These are phyloP conservation scores for Hypsopygia costalis DNA, from an alignment of 2,888 invertebrate genomes.

Conservation along the genomic window DNA sequence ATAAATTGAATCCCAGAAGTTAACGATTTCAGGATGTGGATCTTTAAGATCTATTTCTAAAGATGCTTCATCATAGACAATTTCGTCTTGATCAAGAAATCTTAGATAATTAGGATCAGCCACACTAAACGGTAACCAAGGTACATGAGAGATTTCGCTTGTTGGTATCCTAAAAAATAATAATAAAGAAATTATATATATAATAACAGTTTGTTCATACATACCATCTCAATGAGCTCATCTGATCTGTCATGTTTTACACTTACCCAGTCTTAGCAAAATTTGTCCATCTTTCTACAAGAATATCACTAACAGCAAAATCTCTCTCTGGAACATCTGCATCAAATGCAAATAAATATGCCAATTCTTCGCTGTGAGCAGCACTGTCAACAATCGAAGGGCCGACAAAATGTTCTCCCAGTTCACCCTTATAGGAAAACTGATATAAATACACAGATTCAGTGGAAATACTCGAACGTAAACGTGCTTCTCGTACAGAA, in stretches of 20 bases:
- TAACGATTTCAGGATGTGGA: conserved; percentile 40
- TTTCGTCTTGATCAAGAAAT: conserved; percentile 40
- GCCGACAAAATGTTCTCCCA: conserved; percentile 46
- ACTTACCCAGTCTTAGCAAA: conserved; percentile 63
- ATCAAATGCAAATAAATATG: conserved; percentile 46
- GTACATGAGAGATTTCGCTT: conserved; percentile 38
- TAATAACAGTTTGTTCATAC: too few relatives aligned
- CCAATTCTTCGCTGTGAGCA: conserved; percentile 62
- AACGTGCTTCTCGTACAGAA: conserved; percentile 48
- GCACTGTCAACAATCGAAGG: conserved; percentile 43
- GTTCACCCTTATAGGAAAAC: conserved; percentile 59
- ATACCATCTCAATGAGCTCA: too few relatives aligned
- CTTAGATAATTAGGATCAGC: conserved; percentile 34
- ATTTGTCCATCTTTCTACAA: conserved; percentile 65
- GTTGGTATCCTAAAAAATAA: conserved; percentile 45
- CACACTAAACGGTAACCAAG: conserved; percentile 48
- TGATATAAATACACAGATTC: conserved; percentile 54
- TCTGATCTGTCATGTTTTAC: too few relatives aligned
- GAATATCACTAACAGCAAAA: conserved; percentile 41
- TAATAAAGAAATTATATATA: too few relatives aligned
- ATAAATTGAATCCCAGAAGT: conserved; percentile 60
- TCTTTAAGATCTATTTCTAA: conserved; percentile 38
- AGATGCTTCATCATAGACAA: conserved; percentile 22
- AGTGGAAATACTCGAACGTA: conserved; percentile 31
- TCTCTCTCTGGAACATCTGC: conserved; percentile 30